These are phyloP conservation scores for Marisa cornuarietis DNA, from an alignment of 1,140 invertebrate genomes.

Conservation along the genomic window DNA sequence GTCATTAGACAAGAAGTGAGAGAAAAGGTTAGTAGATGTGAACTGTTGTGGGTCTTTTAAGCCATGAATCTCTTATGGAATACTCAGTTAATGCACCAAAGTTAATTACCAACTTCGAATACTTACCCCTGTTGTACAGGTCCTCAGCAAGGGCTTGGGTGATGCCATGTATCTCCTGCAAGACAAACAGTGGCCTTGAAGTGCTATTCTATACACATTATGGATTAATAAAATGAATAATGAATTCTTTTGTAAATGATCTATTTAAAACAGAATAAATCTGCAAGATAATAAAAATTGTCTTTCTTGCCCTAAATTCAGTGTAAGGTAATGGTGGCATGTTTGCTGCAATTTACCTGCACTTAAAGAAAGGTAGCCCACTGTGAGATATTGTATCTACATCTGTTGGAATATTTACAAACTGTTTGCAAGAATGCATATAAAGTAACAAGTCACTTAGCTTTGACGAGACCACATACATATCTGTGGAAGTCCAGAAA, in stretches of 20 bases:
- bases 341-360: not conserved
- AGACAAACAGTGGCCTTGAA: conserved; percentile 4
- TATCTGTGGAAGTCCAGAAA: conserved; percentile 66
- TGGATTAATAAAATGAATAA: not conserved
- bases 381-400: too few relatives aligned
- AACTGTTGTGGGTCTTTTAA: too few relatives aligned
- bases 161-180: conserved; percentile 65
- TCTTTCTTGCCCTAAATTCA: not conserved
- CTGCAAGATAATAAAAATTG: not conserved
- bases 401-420: conserved; percentile 60
- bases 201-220: not conserved
- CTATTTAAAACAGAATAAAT: not conserved
- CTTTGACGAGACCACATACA: conserved; percentile 55
- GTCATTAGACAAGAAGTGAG: not conserved
- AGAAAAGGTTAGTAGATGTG: not conserved
- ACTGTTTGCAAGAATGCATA: conserved; percentile 61
- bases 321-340: not conserved
- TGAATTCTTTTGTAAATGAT: not conserved
- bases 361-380: too few relatives aligned
- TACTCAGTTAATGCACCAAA: too few relatives aligned
- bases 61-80: too few relatives aligned
- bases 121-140: conserved; percentile 58
- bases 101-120: not conserved
- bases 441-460: conserved; percentile 37
- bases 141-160: conserved; percentile 62